Evolutionary conservation across 2,797 vertebrate species (phyloP).

Genomic region (Myotis planiceps): DNA sequence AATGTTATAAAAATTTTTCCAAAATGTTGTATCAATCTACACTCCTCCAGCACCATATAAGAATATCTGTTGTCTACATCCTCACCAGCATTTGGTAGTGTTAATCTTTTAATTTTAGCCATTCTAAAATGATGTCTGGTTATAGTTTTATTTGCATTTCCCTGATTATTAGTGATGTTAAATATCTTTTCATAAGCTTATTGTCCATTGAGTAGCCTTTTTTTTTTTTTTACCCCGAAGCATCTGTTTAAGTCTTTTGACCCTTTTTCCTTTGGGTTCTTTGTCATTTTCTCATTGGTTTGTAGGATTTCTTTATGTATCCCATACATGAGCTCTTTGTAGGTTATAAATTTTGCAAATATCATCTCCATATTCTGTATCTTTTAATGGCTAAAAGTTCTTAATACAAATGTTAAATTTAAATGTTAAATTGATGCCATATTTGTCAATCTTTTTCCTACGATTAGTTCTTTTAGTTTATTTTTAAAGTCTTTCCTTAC

Average conservation of each 20-base stretch:
- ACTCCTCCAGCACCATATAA: neutral
- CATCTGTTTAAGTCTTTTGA: neutral
- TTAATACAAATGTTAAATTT: neutral
- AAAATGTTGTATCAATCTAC: neutral
- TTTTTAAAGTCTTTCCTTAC: neutral
- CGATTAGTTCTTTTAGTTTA: neutral
- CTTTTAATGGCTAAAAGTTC: neutral
- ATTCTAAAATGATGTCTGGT: neutral
- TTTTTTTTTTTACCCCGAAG: neutral
- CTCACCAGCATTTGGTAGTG: neutral
- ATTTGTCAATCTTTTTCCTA: neutral
- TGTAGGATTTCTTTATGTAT: neutral
- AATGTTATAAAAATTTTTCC: neutral
- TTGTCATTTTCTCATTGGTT: neutral
- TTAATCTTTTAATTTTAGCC: neutral
- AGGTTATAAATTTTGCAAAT: neutral
- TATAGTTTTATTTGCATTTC: neutral
- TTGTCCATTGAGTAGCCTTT: neutral
- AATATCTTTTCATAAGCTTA: neutral
- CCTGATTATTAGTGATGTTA: neutral
- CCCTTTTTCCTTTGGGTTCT: neutral
- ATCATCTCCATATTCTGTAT: neutral
- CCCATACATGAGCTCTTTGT: neutral
- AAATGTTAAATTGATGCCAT: neutral
- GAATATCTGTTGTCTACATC: neutral